Evolutionary conservation across 2,113 vertebrate genomes (phyloP), one percentile per base, ranked within the genome.

Genomic region (Dendropsophus ebraccatus): DNA sequence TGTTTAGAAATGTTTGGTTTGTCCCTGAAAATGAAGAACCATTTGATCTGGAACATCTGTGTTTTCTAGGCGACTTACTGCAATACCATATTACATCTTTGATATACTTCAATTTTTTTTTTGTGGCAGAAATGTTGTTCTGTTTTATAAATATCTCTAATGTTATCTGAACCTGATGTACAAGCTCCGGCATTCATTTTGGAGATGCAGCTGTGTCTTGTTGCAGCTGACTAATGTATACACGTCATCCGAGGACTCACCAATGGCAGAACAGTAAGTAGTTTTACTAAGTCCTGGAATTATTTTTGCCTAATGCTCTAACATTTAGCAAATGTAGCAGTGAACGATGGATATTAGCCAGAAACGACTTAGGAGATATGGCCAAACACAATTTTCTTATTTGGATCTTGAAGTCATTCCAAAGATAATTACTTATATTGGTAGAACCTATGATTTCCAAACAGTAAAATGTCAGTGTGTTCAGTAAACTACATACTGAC

Each of bases 1-100:
- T 80, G 77, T 81, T 80, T 80, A 17, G 35, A 80, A 80, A 80
- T 80, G 77, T 80, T 81, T 81, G 78, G 37, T 77, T 77, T 77
- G 74, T 77, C 74, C 30, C 50, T 52, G 49, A 76, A 52, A 76
- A 76, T 28, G 25, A 77, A 77, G 45, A 77, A 52, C 8, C 47
- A 32, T 76, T 52, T 77, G 25, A 77, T 81, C 58, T 19, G 37
- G 60, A 81, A 81, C 78, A 81, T 81, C 78, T 81, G 78, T 47
- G 78, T 62, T 23, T 54, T 62, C 77, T 32, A 78, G 77, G 54
- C 35, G 10, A 54, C 54, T 37, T 45, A 60, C 37, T 0, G n/a
- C 25, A 45, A 47, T 47, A 28, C 35, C 14, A 47, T n/a, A 28
- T 28, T 58, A 41, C 28, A 81, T 17, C 54, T 81, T 19, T 81